Percentiles rank a stretch among this genome's conserved stretches.
These are phyloP conservation scores for Saguinus oedipus DNA, from an alignment of 2,797 vertebrate species.

Conservation along the genomic window DNA sequence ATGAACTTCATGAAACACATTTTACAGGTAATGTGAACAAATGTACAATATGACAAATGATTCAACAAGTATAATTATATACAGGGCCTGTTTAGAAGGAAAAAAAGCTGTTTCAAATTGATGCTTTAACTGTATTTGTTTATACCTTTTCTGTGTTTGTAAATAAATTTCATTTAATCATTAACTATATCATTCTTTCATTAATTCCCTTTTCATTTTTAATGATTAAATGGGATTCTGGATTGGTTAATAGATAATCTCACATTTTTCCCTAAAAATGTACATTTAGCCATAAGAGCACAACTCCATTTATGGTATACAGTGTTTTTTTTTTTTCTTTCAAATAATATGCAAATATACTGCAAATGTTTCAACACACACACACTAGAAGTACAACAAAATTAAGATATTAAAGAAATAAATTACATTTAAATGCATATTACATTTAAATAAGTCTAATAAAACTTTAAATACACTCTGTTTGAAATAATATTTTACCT, in stretches of 20 bases:
- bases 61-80: conserved; percentile 30
- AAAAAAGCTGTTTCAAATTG: neutral
- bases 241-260: neutral
- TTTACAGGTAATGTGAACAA: conserved; percentile 14
- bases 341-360: conserved; percentile 37
- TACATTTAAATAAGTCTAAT: neutral
- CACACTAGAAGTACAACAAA: conserved; percentile 5
- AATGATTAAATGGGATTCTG: neutral
- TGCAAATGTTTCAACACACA: neutral
- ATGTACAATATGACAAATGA: neutral
- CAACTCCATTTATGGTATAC: neutral
- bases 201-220: conserved; percentile 18
- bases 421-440: neutral
- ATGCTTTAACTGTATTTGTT: neutral
- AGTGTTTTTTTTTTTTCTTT: neutral
- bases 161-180: neutral
- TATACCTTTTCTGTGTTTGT: neutral
- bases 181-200: neutral
- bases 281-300: neutral
- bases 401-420: neutral
- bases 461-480: neutral
- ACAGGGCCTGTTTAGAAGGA: neutral
- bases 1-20: neutral
- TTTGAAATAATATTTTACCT: neutral
- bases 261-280: neutral